Base-by-base conservation (phyloP, 2,888 invertebrate species). In the Dicranocentrus wangi region DNA sequence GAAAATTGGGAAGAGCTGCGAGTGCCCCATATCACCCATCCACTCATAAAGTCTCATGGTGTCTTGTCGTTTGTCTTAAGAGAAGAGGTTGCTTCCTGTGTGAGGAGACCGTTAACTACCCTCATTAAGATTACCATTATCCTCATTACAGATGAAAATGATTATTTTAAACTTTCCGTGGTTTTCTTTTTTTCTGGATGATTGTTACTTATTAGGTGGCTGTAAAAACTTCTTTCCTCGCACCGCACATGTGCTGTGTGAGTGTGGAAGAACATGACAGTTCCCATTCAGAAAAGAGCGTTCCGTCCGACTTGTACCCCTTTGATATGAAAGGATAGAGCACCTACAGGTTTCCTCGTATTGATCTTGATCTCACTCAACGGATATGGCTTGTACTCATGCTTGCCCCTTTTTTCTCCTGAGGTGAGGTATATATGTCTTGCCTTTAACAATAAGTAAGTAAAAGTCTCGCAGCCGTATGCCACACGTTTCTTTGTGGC, bases 241-340 rank as follows among this genome's bases (percentile, higher is more conserved):
- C 68, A 72, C 72, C 63, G 47, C 68, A 51, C 80, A 73, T 79
- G 72, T 80, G 80, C 51, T 68, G 27, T 17, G 23, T 28, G 32
- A 61, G 78, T 79, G 78, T 71, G 53, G 71, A 53, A 58, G n/a
- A 25, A 71, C 79, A 79, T 79, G 72, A 73, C 80, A 72, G 17
- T 28, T 72, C 72, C 55, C 58, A 80, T 72, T 80, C 60, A 72
- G 15, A 10, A 65, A 21, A 32, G 43, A 55, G 17, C 1, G 21
- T 70, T 53, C 51, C 51, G 66, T 27, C n/a, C 25, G 23, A 32
- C 5, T 32, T n/a, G n/a, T 39, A 8, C 7, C 10, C 47, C 15
- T n/a, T 55, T 23, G 7, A 55, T 55, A 5, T 19, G n/a, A 28
- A 23, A 70, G 23, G 51, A 58, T 76, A 76, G 63, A 70, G 69